Evolutionary conservation across 2,888 invertebrate species (phyloP), one percentile per base, ranked within the genome.

Genomic region (Adelphocoris suturalis): DNA sequence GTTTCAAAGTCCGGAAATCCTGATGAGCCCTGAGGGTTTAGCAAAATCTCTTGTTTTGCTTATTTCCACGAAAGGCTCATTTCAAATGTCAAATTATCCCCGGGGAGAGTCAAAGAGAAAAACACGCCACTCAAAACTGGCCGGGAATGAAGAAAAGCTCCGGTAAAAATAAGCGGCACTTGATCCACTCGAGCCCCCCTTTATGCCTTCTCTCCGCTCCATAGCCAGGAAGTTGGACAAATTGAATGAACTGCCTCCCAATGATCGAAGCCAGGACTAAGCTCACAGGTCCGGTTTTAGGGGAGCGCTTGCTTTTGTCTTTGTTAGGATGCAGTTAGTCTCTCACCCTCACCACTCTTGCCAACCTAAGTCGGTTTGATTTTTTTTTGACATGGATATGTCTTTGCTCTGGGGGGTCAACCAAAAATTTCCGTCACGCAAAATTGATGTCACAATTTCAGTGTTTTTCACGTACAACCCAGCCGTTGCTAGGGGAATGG

Each of bases 111-210:
- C n/a, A 61, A n/a, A 61, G 61, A 61, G 19, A 52, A n/a, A 61
- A 61, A 61, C 61, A 61, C 61, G 61, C 61, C 61, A 61, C 61
- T 61, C 61, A 61, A 61, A 61, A 61, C 61, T n/a, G 61, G 61
- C 61, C 61, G 61, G 61, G 61, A 61, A 19, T 3, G 61, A 61
- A 61, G n/a, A 61, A 61, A 61, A 61, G 19, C n/a, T 9, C 2
- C 61, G 3, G 61, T 16, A 19, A 61, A 19, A 61, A 61, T 5
- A 52, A 52, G n/a, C 16, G 19, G n/a, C 61, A 19, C 61, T 61
- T 19, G 61, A 61, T 61, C 61, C 52, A 52, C 52, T 52, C 52
- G 52, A 52, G 52, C 14, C 12, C 12, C 48, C 52, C 52, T 52
- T 52, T 16, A 52, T 16, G 52, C 52, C 16, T 52, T 61, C 19